These are phyloP conservation scores for Parauchenoglanis ngamensis DNA, from an alignment of 2,797 vertebrate species.

Conservation along the genomic window DNA sequence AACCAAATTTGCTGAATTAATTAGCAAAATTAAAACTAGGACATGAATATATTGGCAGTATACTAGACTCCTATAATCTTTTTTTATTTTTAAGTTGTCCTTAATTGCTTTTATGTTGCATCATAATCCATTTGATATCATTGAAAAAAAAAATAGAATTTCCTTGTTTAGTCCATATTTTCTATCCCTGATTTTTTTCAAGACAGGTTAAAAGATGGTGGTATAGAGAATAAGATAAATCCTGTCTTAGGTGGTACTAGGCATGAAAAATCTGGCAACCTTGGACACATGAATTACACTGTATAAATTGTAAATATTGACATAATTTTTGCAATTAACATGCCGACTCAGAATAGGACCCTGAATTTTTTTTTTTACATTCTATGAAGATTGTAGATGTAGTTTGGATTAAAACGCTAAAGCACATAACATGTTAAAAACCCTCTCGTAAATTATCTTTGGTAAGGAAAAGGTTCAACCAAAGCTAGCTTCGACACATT, in stretches of 20 bases:
- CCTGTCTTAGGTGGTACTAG: background rate
- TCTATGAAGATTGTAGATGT: background rate
- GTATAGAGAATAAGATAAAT: background rate
- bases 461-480: background rate
- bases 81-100: background rate
- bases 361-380: background rate
- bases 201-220: background rate
- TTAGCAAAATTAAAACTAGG: background rate
- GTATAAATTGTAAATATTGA: background rate
- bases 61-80: background rate
- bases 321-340: background rate
- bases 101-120: background rate
- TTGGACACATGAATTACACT: background rate
- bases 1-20: background rate
- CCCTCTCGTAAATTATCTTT: background rate
- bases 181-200: background rate
- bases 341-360: background rate
- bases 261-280: background rate
- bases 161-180: background rate
- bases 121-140: background rate
- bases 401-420: background rate
- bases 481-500: background rate
- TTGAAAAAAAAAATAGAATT: background rate
- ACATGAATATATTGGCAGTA: background rate
- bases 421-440: background rate